Evolutionary conservation across 2,888 invertebrate species (phyloP).

Genomic region (Thalpophila matura): DNA sequence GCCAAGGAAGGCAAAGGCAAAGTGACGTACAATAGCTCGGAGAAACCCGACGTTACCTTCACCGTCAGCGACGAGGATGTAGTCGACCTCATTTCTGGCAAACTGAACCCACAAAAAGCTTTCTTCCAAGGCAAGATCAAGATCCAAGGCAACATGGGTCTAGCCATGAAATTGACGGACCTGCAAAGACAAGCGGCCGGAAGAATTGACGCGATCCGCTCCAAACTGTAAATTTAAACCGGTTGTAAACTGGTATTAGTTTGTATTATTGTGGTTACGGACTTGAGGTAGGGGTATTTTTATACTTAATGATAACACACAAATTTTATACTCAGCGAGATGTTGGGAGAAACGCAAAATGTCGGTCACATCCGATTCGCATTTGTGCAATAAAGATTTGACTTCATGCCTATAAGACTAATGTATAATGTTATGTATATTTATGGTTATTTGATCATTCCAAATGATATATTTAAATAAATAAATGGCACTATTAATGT

Average conservation of each 20-base stretch:
- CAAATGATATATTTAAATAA: slow-evolving; percentile 68
- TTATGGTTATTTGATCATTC: slow-evolving; percentile 76
- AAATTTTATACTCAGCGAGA: slow-evolving; percentile 34
- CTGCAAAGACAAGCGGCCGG: slow-evolving; percentile 94
- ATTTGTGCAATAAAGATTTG: slow-evolving; percentile 46
- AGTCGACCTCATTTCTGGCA: slow-evolving; percentile 96
- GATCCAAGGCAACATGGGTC: slow-evolving; percentile 98
- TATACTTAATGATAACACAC: slow-evolving; percentile 59
- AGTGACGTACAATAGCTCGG: slow-evolving; percentile 95
- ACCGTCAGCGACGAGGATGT: slow-evolving; percentile 97
- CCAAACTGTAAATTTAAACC: slow-evolving; percentile 92
- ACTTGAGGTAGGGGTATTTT: slow-evolving; percentile 74
- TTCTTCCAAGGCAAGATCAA: slow-evolving; percentile 99
- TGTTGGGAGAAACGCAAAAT: slow-evolving; percentile 22
- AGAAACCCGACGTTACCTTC: slow-evolving; percentile 97
- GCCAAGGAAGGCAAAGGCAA: slow-evolving; percentile 97
- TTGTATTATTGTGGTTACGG: slow-evolving; percentile 72
- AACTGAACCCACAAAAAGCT: slow-evolving; percentile 98
- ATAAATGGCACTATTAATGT: slow-evolving; percentile 69
- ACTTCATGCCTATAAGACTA: slow-evolving; percentile 27
- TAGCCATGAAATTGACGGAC: slow-evolving; percentile 98
- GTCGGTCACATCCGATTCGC: slow-evolving; percentile 30
- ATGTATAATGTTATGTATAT: slow-evolving; percentile 57
- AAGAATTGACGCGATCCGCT: slow-evolving; percentile 93
- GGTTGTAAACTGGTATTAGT: slow-evolving; percentile 62